Evolutionary conservation across 2,797 vertebrate genomes (phyloP), one percentile per base, ranked within the genome.

Genomic region (Hybognathus amarus): DNA sequence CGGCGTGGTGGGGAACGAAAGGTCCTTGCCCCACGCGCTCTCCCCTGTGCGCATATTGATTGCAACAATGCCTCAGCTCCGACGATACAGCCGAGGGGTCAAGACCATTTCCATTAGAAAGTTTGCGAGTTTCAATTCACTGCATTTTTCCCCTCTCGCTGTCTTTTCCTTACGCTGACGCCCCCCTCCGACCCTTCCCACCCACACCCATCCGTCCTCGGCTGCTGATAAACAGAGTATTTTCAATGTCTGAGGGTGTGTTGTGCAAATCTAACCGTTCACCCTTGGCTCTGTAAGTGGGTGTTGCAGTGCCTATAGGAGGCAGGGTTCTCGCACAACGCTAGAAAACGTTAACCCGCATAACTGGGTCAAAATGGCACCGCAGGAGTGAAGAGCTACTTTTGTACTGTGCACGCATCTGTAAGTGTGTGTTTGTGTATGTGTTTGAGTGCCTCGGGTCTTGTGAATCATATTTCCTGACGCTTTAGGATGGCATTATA

Each of bases 101-200:
- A 95, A 89, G 80, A 92, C 92, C 93, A 92, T 94, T 94, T 95
- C 94, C 93, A 94, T 94, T 93, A 92, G 92, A 95, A 95, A 95
- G 94, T 95, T 93, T 92, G 80, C 90, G 77, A 93, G 92, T 95
- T 95, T 94, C 93, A 94, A 95, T 95, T 94, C 93, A 92, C 91
- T 93, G 92, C 90, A 89, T 90, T 91, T 89, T 90, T 90, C 33
- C n/a, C 50, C 77, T 82, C 68, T 80, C 36, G 61, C 77, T 70
- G 77, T 79, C 66, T 84, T 68, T 85, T 77, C 83, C 50, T 68
- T 66, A 70, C 15, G 63, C 78, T 83, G 71, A 66, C 52, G 71
- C 56, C 77, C 76, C 71, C 70, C 47, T 33, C 90, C 88, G 24
- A 61, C 36, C 70, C 64, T 68, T 20, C 36, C 12, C 75, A 54